Percentiles rank a stretch among this genome's conserved stretches.
Conservation (phyloP, 1,140 invertebrate genomes). For the Charaxes varanes region DNA sequence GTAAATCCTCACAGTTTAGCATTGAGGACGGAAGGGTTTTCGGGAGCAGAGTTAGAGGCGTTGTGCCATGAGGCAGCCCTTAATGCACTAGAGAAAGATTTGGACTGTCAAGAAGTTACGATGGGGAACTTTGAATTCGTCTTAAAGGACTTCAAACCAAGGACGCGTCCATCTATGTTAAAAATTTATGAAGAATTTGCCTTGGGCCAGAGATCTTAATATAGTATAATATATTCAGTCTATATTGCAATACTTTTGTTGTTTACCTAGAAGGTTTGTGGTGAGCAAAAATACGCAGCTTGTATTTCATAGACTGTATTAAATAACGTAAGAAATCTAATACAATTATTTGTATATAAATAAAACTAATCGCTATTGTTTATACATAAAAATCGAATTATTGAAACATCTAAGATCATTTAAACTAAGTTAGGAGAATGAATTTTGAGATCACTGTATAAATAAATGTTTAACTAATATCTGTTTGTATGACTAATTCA, state of each 20-base stretch:
- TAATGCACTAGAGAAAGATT: slow-evolving; percentile 74
- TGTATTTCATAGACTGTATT: no score
- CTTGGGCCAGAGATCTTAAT: slow-evolving; percentile 31
- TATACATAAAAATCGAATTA: slow-evolving; percentile 15
- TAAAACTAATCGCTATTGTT: slow-evolving; percentile 30
- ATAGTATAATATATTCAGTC: no score
- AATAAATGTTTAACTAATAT: not conserved
- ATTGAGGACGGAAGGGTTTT: slow-evolving; percentile 78
- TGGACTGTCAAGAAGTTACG: slow-evolving; percentile 45
- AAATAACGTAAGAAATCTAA: slow-evolving; percentile 18
- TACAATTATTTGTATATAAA: slow-evolving; percentile 18
- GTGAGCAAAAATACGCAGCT: no score
- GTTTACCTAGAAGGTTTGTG: no score
- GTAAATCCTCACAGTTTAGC: slow-evolving; percentile 78
- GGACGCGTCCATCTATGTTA: slow-evolving; percentile 45
- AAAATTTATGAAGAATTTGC: slow-evolving; percentile 58
- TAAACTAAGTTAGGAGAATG: no score
- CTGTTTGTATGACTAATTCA: not conserved
- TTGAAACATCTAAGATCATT: no score
- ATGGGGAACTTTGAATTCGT: slow-evolving; percentile 56
- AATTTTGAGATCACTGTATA: slow-evolving; percentile 3
- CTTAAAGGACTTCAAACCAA: slow-evolving; percentile 49
- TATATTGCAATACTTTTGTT: no score
- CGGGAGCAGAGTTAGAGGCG: slow-evolving; percentile 86
- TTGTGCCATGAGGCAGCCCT: slow-evolving; percentile 84